These are phyloP conservation scores for Prionace glauca DNA, from an alignment of 2,797 vertebrate genomes.

Conservation along the genomic window DNA sequence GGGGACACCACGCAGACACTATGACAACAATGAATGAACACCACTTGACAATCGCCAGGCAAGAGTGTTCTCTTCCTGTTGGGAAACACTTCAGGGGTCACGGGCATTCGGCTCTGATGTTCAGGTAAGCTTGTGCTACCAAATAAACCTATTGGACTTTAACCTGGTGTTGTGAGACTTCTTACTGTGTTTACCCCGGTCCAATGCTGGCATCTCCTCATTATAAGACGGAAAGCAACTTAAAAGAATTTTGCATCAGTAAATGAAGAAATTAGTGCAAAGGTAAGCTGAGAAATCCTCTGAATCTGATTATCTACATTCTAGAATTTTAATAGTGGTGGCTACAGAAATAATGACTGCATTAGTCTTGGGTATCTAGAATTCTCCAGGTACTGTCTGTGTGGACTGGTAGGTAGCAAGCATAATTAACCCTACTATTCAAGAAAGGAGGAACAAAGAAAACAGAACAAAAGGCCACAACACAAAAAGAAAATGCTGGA, in stretches of 20 bases:
- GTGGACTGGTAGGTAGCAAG: background rate
- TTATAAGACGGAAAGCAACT: background rate
- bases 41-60: too few relatives aligned
- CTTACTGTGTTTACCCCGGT: too few relatives aligned
- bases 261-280: background rate
- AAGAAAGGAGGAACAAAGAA: background rate
- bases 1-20: too few relatives aligned
- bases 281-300: background rate
- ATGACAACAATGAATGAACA: too few relatives aligned
- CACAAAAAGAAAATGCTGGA: too few relatives aligned
- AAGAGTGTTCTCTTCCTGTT: too few relatives aligned
- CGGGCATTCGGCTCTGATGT: too few relatives aligned
- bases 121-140: too few relatives aligned
- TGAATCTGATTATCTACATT: background rate
- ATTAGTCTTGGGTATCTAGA: background rate
- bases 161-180: too few relatives aligned
- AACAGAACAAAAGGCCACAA: background rate
- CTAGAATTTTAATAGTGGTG: background rate
- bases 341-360: background rate
- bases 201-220: too few relatives aligned
- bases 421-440: background rate
- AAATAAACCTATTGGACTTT: too few relatives aligned
- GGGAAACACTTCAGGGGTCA: too few relatives aligned
- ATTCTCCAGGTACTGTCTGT: background rate
- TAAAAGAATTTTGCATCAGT: background rate